A percentile compares a stretch with the other conserved stretches of the same genome.
Conservation (phyloP, 2,888 invertebrate species). For the Ceratothoa steindachneri region DNA sequence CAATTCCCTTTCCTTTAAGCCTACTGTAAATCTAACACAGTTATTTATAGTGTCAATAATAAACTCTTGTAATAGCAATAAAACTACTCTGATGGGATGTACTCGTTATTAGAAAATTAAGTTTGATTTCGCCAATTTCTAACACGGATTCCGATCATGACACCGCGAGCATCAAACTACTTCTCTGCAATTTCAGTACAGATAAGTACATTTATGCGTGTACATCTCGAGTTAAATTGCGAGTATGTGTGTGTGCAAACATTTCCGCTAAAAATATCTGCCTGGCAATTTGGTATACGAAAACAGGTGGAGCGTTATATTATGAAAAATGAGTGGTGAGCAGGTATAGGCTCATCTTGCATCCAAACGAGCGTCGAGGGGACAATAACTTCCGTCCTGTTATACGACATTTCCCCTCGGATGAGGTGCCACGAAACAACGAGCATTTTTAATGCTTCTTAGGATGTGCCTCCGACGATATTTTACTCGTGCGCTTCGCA, state of each 20-base stretch:
- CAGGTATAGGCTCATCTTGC: conserved; percentile 1
- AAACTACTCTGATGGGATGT: too few species aligned
- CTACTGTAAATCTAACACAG: too few species aligned
- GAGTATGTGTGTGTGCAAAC: neutral
- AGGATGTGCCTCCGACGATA: neutral
- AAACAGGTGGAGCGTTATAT: neutral
- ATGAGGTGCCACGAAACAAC: neutral
- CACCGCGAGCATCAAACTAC: too few species aligned
- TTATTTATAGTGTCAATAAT: too few species aligned
- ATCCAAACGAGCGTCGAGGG: neutral
- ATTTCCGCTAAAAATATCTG: neutral
- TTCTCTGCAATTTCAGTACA: too few species aligned
- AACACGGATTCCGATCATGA: too few species aligned
- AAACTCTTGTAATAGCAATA: too few species aligned
- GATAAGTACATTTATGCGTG: neutral
- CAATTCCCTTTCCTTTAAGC: too few species aligned
- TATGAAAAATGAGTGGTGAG: neutral
- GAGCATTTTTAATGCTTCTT: conserved; percentile 6
- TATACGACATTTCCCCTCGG: conserved; percentile 3
- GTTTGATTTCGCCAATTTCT: too few species aligned
- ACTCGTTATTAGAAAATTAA: too few species aligned
- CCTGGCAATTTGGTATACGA: neutral
- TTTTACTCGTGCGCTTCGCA: neutral
- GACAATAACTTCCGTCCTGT: neutral
- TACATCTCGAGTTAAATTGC: too few species aligned